phyloP scores from a whole-genome alignment of 2,797 vertebrate species.

The Lycodopsis pacificus region DNA sequence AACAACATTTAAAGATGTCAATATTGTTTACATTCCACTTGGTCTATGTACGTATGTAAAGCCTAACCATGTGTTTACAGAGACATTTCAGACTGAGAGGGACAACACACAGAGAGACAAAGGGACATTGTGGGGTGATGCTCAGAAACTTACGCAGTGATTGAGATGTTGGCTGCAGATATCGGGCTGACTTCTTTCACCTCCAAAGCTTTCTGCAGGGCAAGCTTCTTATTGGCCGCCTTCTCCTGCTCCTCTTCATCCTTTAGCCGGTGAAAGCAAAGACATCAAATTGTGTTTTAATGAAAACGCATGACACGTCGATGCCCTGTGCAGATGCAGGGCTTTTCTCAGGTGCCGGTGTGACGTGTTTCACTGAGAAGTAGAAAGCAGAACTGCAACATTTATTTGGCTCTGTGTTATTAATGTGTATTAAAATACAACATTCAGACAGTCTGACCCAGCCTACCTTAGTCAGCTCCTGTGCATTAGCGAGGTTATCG shows the following conservation, averaged over 20 bases:
- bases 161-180: conserved; percentile 96
- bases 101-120: conserved; percentile 7
- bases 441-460: not conserved
- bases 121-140: not conserved
- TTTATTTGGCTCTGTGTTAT: not conserved
- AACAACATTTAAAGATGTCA: not conserved
- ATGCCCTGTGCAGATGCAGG: not conserved
- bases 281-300: not conserved
- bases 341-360: not conserved
- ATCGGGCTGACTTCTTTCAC: conserved; percentile 98
- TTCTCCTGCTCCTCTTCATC: conserved; percentile 98
- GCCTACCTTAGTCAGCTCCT: conserved; percentile 96
- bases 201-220: conserved; percentile 97
- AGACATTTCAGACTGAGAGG: conserved; percentile 23
- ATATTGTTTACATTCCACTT: not conserved
- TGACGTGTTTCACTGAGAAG: not conserved
- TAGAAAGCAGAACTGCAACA: not conserved
- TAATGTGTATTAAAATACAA: not conserved
- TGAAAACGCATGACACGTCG: not conserved
- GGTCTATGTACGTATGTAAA: not conserved
- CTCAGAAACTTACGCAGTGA: conserved; percentile 91
- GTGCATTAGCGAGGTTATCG: conserved; percentile 98
- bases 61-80: not conserved
- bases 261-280: conserved; percentile 72
- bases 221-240: conserved; percentile 96